These are phyloP conservation scores for Hydractinia echinata DNA, from an alignment of 30 jellyfish, hydroid and myxozoan genomes.

Conservation along the genomic window DNA sequence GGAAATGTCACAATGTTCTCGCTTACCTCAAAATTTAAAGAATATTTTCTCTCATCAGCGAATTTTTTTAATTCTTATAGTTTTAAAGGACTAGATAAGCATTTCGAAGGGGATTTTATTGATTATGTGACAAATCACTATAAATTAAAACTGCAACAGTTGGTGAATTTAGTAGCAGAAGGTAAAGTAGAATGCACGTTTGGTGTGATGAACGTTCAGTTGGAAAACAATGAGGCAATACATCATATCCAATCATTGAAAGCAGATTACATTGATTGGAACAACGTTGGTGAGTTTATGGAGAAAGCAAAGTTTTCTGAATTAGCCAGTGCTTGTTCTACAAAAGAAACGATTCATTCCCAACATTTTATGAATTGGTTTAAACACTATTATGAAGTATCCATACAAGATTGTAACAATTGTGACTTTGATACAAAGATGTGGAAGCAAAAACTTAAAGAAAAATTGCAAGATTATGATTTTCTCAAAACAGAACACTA, in stretches of 20 bases:
- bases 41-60: neutral
- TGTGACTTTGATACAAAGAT: neutral
- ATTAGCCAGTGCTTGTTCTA: conserved; percentile 17
- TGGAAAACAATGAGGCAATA: neutral
- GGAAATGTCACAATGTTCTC: conserved; percentile 22
- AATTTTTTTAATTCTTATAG: neutral
- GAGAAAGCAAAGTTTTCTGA: neutral
- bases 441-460: too few species aligned
- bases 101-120: neutral
- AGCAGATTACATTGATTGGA: conserved; percentile 18
- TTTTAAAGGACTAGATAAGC: neutral
- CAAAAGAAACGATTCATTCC: conserved; percentile 3
- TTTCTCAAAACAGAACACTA: neutral
- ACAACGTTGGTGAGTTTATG: neutral
- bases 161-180: neutral
- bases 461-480: too few species aligned
- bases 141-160: neutral
- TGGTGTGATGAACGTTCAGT: neutral
- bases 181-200: neutral
- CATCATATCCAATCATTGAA: neutral
- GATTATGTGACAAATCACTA: neutral
- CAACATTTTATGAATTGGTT: conserved; percentile 19
- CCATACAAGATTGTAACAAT: neutral
- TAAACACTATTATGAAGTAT: neutral
- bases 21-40: neutral